Base-by-base conservation (phyloP, 2,797 vertebrate species). In the Poecilia gillii region DNA sequence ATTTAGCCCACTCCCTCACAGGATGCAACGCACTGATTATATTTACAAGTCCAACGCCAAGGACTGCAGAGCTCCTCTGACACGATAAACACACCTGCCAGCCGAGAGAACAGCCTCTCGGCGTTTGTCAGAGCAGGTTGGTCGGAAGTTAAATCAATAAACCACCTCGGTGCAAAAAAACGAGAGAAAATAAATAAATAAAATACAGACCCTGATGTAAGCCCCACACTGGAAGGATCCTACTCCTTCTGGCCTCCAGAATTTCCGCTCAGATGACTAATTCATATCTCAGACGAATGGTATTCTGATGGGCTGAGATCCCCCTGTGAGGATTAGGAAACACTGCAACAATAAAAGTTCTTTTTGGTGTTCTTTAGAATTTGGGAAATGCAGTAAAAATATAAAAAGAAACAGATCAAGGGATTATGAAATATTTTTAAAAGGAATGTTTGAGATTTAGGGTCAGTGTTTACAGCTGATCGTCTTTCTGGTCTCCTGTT, bases 71-170 rank as follows among this genome's bases (percentile, higher is more conserved):
- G 80, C 86, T 90, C 84, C 59, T 83, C 88, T 85, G 84, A 88
- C 88, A 71, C 79, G 88, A 90, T 93, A 94, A 94, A 95, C 96
- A 95, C 96, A 96, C 95, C 96, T 96, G 96, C 92, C 72, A 47
- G 74, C 86, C 47, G 75, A 85, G 76, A 82, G 76, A 81, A 53
- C 62, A 84, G 86, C 89, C 79, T 90, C 80, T 14, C 73, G 28
- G 84, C 93, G 91, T 94, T 94, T 93, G 92, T 93, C 84, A 79
- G 84, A 79, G 81, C 75, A 70, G 72, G 81, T 87, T 83, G 83
- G 90, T 73, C 81, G 88, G 89, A 94, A 90, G 93, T 90, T 93
- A 91, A 92, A 93, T 92, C 91, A 94, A 94, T 93, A 94, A 95
- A 95, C 90, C 84, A 88, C 49, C 85, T 88, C 76, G 6, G 82